Conservation (phyloP, 2,113 vertebrate species). For the Nannobrachium achirus region DNA sequence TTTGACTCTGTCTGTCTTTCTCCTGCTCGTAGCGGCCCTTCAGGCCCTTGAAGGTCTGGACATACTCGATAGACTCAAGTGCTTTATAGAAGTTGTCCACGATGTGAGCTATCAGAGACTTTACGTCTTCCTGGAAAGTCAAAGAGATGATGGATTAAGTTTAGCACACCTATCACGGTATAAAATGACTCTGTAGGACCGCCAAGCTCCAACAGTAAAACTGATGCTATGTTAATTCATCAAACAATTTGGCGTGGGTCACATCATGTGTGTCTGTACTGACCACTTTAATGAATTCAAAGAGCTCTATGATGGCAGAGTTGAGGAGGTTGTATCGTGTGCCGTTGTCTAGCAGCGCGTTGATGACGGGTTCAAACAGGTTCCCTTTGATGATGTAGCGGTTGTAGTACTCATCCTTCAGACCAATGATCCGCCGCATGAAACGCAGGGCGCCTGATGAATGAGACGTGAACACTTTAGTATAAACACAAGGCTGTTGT, state of each 20-base stretch:
- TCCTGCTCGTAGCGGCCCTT: constrained; percentile 98
- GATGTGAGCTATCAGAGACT: constrained; percentile 97
- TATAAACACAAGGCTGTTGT: not conserved
- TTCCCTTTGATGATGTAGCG: constrained; percentile 98
- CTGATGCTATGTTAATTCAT: not conserved
- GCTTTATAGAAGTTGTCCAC: constrained; percentile 99
- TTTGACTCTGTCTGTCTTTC: constrained; percentile 93
- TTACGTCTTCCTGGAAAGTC: constrained; percentile 91
- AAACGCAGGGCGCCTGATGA: constrained; percentile 94
- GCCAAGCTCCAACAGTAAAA: not conserved
- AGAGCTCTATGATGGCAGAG: constrained; percentile 96
- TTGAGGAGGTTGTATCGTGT: constrained; percentile 98
- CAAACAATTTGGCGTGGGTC: not conserved
- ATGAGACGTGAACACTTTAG: constrained; percentile 25
- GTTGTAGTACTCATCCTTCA: constrained; percentile 99
- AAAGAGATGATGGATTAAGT: constrained; percentile 15
- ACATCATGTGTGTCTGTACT: constrained; percentile 46
- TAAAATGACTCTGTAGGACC: too few relatives aligned
- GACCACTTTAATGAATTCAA: constrained; percentile 99
- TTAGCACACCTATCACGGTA: too few relatives aligned
- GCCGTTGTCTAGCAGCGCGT: constrained; percentile 96
- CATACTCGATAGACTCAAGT: constrained; percentile 98
- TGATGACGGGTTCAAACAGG: constrained; percentile 97
- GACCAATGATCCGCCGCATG: constrained; percentile 97
- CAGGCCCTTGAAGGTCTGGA: constrained; percentile 98